A percentile compares a stretch with the other conserved stretches of the same genome.
Evolutionary conservation across 2,888 invertebrate species (phyloP).

Genomic region (Dorcus parallelipipedus): DNA sequence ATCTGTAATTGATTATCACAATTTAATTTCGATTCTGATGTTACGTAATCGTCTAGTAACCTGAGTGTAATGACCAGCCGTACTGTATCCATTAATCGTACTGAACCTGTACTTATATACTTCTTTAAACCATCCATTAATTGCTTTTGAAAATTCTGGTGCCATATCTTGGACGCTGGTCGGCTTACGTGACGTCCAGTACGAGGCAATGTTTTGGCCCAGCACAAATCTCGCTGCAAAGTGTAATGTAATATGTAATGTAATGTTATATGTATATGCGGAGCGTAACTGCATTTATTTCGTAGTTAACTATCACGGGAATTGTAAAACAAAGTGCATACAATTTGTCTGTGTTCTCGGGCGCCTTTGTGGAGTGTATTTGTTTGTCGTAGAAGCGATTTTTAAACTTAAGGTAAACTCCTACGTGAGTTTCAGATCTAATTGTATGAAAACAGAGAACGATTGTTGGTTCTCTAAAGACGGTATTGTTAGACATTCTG

Average conservation of each 20-base stretch:
- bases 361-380: too few relatives aligned
- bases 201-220: conserved; percentile 82
- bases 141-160: conserved; percentile 72
- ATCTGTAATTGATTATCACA: conserved; percentile 54
- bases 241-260: not conserved
- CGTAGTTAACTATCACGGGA: too few relatives aligned
- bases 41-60: conserved; percentile 43
- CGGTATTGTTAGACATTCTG: too few relatives aligned
- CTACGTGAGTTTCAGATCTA: too few relatives aligned
- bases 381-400: too few relatives aligned
- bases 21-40: not conserved
- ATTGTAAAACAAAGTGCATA: too few relatives aligned
- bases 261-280: not conserved
- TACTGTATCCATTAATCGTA: conserved; percentile 59
- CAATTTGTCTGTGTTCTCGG: too few relatives aligned
- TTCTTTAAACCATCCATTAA: conserved; percentile 80
- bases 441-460: too few relatives aligned
- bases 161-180: conserved; percentile 57
- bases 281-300: too few relatives aligned
- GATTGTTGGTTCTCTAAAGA: too few relatives aligned
- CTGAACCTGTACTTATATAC: conserved; percentile 55
- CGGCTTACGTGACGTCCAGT: conserved; percentile 72
- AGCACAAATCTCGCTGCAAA: conserved; percentile 68
- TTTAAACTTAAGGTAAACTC: too few relatives aligned
- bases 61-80: conserved; percentile 83